Evolutionary conservation across 2,113 vertebrate species (phyloP).

Genomic region (Heterocephalus glaber): DNA sequence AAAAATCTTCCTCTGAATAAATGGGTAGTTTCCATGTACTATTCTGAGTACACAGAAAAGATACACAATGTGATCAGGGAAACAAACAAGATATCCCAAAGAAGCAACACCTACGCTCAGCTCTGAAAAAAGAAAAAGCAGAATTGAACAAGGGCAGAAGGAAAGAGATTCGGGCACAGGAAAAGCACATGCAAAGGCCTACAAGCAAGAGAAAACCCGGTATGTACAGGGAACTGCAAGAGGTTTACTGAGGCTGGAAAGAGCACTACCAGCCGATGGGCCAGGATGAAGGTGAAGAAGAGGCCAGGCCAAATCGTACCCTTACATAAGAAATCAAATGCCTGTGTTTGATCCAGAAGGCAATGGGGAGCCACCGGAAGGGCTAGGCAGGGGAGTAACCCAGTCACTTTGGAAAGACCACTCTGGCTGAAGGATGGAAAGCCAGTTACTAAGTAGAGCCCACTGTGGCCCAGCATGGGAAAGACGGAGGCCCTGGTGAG

Average conservation of each 20-base stretch:
- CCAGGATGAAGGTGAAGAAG: fast-evolving
- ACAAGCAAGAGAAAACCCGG: neutral
- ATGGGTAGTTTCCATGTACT: neutral
- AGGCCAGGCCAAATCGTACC: neutral
- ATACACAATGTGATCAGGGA: neutral
- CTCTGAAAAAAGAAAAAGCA: neutral
- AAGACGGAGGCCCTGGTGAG: neutral
- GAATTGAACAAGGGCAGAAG: neutral
- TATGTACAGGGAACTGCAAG: neutral
- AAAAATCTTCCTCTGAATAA: neutral
- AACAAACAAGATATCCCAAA: neutral
- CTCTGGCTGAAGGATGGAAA: neutral
- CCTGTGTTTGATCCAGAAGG: neutral
- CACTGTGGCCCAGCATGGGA: neutral
- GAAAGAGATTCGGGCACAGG: neutral
- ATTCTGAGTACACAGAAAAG: neutral
- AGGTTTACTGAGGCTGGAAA: neutral
- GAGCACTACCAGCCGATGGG: fast-evolving
- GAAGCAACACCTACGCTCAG: neutral
- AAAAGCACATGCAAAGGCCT: too few species aligned
- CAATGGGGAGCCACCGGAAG: neutral
- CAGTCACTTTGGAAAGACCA: neutral
- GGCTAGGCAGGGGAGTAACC: neutral
- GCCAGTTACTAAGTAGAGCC: neutral
- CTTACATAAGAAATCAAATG: neutral